Evolutionary conservation across 2,797 vertebrate genomes (phyloP), one percentile per base, ranked within the genome.

Genomic region (Telmatherina bonti): DNA sequence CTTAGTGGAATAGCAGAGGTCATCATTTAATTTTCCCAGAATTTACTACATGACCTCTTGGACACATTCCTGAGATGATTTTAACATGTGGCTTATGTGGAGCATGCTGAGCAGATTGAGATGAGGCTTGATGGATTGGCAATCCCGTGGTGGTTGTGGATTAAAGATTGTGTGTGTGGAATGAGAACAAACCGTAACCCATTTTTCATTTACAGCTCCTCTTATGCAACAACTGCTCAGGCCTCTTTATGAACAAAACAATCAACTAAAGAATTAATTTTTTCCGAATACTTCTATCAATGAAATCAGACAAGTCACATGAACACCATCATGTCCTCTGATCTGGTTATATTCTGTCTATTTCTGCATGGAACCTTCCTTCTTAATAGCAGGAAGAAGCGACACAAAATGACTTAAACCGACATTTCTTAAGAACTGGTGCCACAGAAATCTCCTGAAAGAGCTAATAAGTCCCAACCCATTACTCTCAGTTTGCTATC

Each of bases 1-100:
- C 36, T 38, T 2, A 2, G n/a, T n/a, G n/a, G n/a, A 41, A 27
- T 38, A 57, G 66, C 41, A 41, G 31, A 62, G 72, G 72, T 69
- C 78, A 67, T 63, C 72, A 13, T 62, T 78, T 81, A 45, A 79
- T 78, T 75, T 76, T 56, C 74, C 59, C 75, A 82, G 74, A 80
- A 54, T 55, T 62, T 47, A 30, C 59, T 0, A 7, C 1, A 49
- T 70, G 62, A 56, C 78, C 79, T 78, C 75, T 81, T 59, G 13
- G 60, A 78, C 86, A 89, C 77, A 83, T 84, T 79, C 82, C 56
- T 51, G 63, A 61, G 70, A 87, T 69, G 72, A 78, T 79, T 85
- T 74, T 66, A 76, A 79, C 76, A 67, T 57, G 45, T 29, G 38
- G 53, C 69, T 56, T 62, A 53, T 55, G 43, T 51, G 13, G 56